Evolutionary conservation across 2,888 invertebrate species (phyloP).

Genomic region (Cosmia trapezina): DNA sequence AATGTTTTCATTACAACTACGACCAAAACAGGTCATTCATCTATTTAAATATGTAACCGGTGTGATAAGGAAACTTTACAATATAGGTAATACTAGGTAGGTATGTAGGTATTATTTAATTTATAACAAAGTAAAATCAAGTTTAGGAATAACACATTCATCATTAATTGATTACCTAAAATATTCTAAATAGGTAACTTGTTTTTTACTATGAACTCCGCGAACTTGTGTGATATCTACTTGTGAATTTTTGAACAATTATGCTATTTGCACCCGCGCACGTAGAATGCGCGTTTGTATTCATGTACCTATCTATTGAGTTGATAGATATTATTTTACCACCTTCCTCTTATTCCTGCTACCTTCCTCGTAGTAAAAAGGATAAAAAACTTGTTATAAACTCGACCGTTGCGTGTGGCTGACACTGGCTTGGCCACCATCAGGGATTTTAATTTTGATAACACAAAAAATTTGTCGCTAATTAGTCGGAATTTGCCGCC

Average conservation of each 20-base stretch:
- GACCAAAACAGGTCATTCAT: constrained; percentile 17
- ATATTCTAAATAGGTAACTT: not conserved
- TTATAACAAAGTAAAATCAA: not conserved
- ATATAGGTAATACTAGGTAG: not conserved
- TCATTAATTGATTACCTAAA: not conserved
- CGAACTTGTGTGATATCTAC: not conserved
- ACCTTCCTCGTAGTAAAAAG: not conserved
- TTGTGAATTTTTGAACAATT: not conserved
- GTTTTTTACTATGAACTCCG: not conserved
- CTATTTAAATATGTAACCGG: constrained; percentile 23
- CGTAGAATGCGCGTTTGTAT: not conserved
- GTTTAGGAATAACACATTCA: not conserved
- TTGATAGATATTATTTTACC: not conserved
- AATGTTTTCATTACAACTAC: constrained; percentile 16
- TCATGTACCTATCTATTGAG: not conserved
- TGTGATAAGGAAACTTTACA: constrained; percentile 40
- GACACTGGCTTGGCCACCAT: too few relatives aligned
- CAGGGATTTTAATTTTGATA: too few relatives aligned
- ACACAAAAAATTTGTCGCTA: too few relatives aligned
- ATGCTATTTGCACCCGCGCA: not conserved
- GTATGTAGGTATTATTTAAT: not conserved
- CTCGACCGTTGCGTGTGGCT: not conserved
- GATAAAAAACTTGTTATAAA: not conserved
- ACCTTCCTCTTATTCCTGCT: not conserved
- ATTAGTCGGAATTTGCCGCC: too few relatives aligned